Conservation (phyloP, 2,113 vertebrate genomes). For the Piliocolobus tephrosceles region DNA sequence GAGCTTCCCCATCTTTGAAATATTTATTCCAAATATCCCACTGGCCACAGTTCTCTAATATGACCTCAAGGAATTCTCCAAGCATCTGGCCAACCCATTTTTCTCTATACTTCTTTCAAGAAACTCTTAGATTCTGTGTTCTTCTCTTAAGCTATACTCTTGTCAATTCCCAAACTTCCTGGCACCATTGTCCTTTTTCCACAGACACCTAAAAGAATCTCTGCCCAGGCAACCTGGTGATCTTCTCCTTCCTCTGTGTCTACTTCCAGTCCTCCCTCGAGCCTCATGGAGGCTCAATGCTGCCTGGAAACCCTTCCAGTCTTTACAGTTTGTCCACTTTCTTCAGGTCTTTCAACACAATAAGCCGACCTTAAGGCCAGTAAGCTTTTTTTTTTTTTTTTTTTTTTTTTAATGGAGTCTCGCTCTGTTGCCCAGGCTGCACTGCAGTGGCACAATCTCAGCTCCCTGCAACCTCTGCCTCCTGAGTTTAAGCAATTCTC, state of each 20-base stretch:
- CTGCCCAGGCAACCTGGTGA: neutral
- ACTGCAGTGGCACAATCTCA: too few relatives aligned
- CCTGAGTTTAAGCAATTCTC: too few relatives aligned
- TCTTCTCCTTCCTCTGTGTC: neutral
- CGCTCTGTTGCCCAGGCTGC: too few relatives aligned
- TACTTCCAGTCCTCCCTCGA: neutral
- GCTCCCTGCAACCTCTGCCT: too few relatives aligned
- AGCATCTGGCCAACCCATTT: neutral
- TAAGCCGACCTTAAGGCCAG: neutral
- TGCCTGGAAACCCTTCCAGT: neutral
- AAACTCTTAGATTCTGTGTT: neutral
- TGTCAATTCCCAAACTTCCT: neutral
- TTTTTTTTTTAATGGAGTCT: neutral
- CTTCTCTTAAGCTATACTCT: neutral
- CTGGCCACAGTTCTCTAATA: neutral
- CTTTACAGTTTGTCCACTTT: neutral
- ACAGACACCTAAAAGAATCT: neutral
- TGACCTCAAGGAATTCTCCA: neutral
- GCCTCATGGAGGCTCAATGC: neutral
- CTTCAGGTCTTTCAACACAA: constrained; percentile 5
- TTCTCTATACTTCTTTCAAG: neutral
- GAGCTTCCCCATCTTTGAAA: neutral
- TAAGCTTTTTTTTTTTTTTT: neutral
- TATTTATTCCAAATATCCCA: neutral
- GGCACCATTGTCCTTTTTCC: neutral